Conservation (phyloP, 2,888 invertebrate species). For the Scelioninae gen. 1 region DNA sequence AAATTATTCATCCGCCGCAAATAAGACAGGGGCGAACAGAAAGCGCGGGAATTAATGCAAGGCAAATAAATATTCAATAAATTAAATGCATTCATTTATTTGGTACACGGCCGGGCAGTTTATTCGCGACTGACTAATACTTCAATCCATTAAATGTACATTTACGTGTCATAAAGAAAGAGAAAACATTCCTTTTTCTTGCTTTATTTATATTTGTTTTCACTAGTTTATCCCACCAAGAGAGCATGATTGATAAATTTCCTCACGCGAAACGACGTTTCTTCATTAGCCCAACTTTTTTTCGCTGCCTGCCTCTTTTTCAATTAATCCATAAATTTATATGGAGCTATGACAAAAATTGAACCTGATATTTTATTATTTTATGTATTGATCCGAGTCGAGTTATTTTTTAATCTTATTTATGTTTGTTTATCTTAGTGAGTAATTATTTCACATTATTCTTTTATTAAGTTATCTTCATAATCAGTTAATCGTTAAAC, state of each 20-base stretch:
- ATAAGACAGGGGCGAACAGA: conserved; percentile 3
- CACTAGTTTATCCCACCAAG: too few species aligned
- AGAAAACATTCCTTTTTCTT: neutral
- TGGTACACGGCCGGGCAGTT: neutral
- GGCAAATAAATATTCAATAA: conserved; percentile 22
- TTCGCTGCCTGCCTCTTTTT: too few species aligned
- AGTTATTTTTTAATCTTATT: too few species aligned
- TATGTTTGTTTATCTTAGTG: too few species aligned
- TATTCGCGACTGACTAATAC: conserved; percentile 7
- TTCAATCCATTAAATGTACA: neutral
- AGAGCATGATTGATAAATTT: neutral
- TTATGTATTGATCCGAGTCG: too few species aligned
- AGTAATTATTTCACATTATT: too few species aligned
- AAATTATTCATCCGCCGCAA: neutral
- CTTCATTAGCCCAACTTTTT: too few species aligned
- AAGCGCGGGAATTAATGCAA: conserved; percentile 13
- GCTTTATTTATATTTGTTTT: neutral
- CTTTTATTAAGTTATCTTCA: too few species aligned
- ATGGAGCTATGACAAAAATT: too few species aligned
- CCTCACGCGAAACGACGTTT: neutral
- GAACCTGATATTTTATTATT: too few species aligned
- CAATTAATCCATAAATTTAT: too few species aligned
- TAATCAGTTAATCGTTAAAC: too few species aligned
- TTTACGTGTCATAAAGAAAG: neutral
- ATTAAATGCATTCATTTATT: conserved; percentile 26